phyloP scores from a whole-genome alignment of 2,113 vertebrate genomes.

The Alexandromys fortis region DNA sequence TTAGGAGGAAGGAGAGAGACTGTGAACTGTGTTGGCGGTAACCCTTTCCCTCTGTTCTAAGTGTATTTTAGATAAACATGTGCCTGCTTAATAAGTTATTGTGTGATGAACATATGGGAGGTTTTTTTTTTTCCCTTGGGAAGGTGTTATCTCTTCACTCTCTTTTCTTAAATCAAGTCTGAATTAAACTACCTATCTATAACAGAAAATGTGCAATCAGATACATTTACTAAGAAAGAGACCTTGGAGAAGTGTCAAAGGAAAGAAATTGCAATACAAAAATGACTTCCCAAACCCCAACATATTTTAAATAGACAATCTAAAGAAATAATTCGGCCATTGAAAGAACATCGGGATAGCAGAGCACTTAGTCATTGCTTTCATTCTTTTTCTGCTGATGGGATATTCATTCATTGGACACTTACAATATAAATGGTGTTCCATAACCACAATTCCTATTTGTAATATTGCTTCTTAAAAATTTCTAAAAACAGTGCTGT shows the following conservation, averaged over 20 bases:
- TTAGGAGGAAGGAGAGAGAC: not conserved
- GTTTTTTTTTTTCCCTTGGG: not conserved
- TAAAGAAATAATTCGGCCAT: not conserved
- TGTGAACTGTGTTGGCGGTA: not conserved
- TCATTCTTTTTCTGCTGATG: not conserved
- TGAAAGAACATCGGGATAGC: not conserved
- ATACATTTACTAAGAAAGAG: not conserved
- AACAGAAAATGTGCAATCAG: not conserved
- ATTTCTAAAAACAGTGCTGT: not conserved
- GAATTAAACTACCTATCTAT: not conserved
- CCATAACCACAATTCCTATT: not conserved
- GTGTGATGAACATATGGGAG: not conserved
- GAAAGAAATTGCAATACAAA: not conserved
- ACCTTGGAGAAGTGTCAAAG: not conserved
- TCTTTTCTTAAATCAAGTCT: not conserved
- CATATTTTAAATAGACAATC: not conserved
- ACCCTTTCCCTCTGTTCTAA: not conserved
- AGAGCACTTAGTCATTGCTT: not conserved
- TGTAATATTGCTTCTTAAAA: not conserved
- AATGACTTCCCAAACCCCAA: not conserved
- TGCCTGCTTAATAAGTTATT: not conserved
- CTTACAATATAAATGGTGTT: not conserved
- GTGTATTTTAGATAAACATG: not conserved
- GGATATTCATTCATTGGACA: not conserved
- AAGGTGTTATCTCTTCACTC: not conserved